phyloP scores from a whole-genome alignment of 2,888 invertebrate species.

The Synanthedon formicaeformis region DNA sequence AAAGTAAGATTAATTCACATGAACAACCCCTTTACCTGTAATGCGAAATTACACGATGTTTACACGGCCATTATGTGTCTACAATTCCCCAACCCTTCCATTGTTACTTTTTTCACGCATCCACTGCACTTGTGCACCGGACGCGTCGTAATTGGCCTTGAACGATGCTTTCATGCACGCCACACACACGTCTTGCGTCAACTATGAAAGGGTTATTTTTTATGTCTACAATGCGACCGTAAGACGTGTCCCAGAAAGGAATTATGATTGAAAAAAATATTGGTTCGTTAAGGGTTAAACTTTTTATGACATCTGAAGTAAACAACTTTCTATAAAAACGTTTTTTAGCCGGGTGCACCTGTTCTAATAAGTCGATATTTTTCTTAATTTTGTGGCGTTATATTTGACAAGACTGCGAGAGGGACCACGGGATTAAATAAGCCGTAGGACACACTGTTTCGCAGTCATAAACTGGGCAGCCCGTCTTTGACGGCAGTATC shows the following conservation, averaged over 20 bases:
- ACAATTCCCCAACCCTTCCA: constrained; percentile 59
- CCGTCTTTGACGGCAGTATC: too few species aligned
- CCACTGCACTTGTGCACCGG: constrained; percentile 45
- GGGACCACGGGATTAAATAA: too few species aligned
- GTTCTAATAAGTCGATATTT: constrained; percentile 17
- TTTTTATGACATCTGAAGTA: constrained; percentile 58
- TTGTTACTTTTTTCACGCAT: constrained; percentile 44
- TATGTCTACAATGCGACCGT: constrained; percentile 21
- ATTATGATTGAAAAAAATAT: constrained; percentile 21
- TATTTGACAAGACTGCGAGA: too few species aligned
- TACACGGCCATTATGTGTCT: constrained; percentile 60
- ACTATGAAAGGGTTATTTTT: constrained; percentile 35
- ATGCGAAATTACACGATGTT: constrained; percentile 62
- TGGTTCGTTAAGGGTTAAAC: constrained; percentile 18
- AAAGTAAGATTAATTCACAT: too few species aligned
- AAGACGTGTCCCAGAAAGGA: constrained; percentile 24
- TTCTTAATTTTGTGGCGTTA: too few species aligned
- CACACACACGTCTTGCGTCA: constrained; percentile 9
- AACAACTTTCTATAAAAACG: constrained; percentile 55
- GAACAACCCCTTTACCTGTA: constrained; percentile 50
- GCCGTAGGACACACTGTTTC: too few species aligned
- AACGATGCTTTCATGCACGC: constrained; percentile 13
- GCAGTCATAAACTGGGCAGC: too few species aligned
- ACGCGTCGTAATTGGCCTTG: constrained; percentile 35
- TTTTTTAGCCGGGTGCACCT: constrained; percentile 30